Evolutionary conservation across 2,888 invertebrate genomes (phyloP).

Genomic region (Ichneumoninae sp.): DNA sequence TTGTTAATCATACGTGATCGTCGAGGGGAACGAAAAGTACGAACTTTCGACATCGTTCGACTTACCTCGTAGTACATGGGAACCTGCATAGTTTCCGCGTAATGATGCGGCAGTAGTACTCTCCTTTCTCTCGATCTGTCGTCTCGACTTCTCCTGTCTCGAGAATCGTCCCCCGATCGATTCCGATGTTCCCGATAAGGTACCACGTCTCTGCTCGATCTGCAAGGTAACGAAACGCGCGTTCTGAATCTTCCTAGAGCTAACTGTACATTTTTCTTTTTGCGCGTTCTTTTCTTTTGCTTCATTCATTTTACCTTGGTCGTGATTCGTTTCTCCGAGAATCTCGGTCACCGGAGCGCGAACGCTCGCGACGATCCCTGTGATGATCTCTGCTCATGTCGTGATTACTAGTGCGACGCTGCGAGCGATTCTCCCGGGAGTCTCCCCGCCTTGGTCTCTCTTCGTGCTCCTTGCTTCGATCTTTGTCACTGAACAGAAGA

Average conservation of each 20-base stretch:
- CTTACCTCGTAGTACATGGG: conserved; percentile 75
- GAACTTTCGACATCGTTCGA: conserved; percentile 13
- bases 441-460: conserved; percentile 19
- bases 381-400: conserved; percentile 41
- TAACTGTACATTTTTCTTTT: conserved; percentile 7
- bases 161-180: conserved; percentile 67
- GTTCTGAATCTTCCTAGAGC: background rate
- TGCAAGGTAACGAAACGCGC: conserved; percentile 1
- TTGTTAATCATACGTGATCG: background rate
- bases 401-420: conserved; percentile 39
- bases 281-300: background rate
- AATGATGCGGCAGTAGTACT: conserved; percentile 60
- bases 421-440: conserved; percentile 28
- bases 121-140: conserved; percentile 65
- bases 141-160: conserved; percentile 66
- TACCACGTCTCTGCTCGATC: conserved; percentile 58
- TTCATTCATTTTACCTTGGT: conserved; percentile 42
- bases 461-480: conserved; percentile 13
- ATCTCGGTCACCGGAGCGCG: conserved; percentile 55
- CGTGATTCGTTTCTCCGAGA: conserved; percentile 47
- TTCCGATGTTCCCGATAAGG: conserved; percentile 63
- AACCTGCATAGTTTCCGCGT: conserved; percentile 72
- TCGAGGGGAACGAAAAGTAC: background rate
- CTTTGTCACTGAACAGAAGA: conserved; percentile 27
- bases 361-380: conserved; percentile 51